These are phyloP conservation scores for Bombycilla garrulus DNA, from an alignment of 2,113 vertebrate genomes.

Conservation along the genomic window DNA sequence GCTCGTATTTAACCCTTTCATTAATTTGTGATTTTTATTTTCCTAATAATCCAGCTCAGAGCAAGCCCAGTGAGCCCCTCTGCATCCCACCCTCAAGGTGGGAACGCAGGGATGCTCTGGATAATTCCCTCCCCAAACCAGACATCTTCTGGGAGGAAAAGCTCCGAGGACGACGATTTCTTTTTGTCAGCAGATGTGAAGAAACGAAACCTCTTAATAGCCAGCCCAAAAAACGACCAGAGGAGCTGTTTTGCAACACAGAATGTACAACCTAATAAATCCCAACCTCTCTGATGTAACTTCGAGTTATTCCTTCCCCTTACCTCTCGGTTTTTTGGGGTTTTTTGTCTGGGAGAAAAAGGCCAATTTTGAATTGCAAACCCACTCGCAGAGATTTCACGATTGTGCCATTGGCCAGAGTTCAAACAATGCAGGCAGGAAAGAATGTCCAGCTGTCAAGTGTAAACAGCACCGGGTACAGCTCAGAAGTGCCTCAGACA, in stretches of 20 bases:
- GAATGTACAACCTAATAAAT: neutral
- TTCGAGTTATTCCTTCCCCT: neutral
- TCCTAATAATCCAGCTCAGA: neutral
- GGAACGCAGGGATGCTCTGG: neutral
- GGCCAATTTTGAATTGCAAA: conserved; percentile 15
- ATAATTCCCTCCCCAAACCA: neutral
- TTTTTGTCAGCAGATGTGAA: conserved; percentile 30
- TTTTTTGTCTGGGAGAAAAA: neutral
- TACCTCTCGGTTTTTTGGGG: too few relatives aligned
- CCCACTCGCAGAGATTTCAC: conserved; percentile 51
- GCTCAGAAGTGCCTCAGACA: conserved; percentile 71
- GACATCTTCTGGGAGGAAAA: neutral
- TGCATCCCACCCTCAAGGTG: neutral
- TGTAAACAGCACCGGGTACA: conserved; percentile 45
- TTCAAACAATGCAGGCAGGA: conserved; percentile 69
- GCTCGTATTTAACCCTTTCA: neutral
- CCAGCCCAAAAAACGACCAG: conserved; percentile 13
- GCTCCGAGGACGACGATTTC: neutral
- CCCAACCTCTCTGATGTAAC: neutral
- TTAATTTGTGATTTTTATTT: neutral
- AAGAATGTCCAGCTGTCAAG: conserved; percentile 74
- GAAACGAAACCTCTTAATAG: neutral
- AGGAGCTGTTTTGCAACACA: neutral
- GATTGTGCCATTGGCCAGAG: conserved; percentile 58
- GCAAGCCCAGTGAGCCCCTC: neutral